Conservation (phyloP, 1,140 invertebrate genomes). For the Drosophila nigromelanica region DNA sequence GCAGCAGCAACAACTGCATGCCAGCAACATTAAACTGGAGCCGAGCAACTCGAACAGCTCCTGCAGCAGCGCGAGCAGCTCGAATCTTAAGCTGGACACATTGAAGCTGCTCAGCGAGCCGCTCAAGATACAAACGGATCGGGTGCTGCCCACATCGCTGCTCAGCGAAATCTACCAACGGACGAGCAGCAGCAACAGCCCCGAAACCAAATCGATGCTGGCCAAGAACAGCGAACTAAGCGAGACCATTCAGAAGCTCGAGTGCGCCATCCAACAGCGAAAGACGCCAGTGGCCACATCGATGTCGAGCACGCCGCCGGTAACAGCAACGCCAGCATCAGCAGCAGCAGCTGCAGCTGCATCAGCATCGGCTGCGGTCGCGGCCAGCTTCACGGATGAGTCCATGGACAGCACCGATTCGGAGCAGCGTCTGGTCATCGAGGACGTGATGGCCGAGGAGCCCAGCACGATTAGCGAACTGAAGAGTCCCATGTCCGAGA, state of each 20-base stretch:
- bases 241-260: constrained; percentile 86
- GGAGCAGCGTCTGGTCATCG: constrained; percentile 87
- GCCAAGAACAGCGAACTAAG: constrained; percentile 86
- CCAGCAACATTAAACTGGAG: constrained; percentile 30
- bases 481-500: constrained; percentile 64
- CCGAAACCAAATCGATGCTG: constrained; percentile 77
- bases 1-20: constrained; percentile 2
- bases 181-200: constrained; percentile 59
- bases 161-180: constrained; percentile 41
- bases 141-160: constrained; percentile 23
- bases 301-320: constrained; percentile 54
- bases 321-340: constrained; percentile 31
- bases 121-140: constrained; percentile 65
- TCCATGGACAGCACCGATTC: constrained; percentile 89
- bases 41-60: constrained; percentile 2
- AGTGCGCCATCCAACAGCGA: constrained; percentile 79
- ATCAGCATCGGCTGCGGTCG: constrained; percentile 3
- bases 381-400: constrained; percentile 79
- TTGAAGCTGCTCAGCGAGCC: constrained; percentile 60
- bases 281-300: constrained; percentile 74
- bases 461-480: constrained; percentile 52
- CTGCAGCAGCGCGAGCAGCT: neutral
- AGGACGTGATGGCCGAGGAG: constrained; percentile 73
- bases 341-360: too few species aligned
- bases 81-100: constrained; percentile 12